Conservation (phyloP, 2,797 vertebrate genomes). For the Tympanoctomys barrerae region DNA sequence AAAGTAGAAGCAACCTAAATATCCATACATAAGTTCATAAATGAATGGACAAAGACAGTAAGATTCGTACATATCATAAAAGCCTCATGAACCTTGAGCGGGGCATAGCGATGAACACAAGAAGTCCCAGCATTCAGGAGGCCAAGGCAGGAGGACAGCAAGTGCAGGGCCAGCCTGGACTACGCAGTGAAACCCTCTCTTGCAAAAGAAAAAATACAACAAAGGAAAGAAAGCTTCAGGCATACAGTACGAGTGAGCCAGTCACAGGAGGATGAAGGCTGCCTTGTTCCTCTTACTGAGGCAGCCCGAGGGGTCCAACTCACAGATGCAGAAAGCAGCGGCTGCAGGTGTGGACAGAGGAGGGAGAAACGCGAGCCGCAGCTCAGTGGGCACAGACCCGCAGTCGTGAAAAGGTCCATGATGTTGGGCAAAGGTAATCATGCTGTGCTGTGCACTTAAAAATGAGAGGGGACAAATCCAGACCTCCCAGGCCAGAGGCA, state of each 20-base stretch:
- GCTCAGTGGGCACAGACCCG: background rate
- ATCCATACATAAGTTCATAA: background rate
- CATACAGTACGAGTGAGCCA: background rate
- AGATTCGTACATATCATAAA: background rate
- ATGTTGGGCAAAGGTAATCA: background rate
- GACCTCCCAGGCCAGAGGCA: background rate
- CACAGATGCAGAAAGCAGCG: background rate
- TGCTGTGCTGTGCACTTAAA: background rate
- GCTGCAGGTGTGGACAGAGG: too few species aligned
- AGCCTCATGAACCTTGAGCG: background rate
- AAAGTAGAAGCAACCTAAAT: background rate
- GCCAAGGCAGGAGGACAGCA: background rate
- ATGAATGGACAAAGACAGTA: background rate
- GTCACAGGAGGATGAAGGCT: background rate
- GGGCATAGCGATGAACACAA: background rate
- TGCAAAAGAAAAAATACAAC: background rate
- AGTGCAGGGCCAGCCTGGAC: background rate
- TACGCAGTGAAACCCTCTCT: background rate
- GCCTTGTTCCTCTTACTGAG: background rate
- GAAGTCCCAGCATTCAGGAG: background rate
- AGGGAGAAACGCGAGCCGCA: background rate
- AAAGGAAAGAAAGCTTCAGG: background rate
- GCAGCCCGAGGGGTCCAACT: background rate
- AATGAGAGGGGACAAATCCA: background rate
- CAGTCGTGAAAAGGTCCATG: rapidly evolving